Evolutionary conservation across 2,888 invertebrate species (phyloP).

Genomic region (Dasysyrphus albostriatus): DNA sequence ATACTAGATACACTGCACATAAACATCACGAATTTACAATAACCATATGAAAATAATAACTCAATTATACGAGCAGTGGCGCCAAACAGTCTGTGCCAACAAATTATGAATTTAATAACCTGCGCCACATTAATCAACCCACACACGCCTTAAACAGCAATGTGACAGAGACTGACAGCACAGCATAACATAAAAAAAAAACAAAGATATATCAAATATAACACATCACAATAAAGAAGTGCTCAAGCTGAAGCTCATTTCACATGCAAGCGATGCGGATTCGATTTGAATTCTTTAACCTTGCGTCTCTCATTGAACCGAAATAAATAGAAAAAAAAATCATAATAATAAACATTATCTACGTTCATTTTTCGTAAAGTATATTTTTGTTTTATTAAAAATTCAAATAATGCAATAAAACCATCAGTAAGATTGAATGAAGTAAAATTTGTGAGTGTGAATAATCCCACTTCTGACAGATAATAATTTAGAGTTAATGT

Average conservation of each 20-base stretch:
- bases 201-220: not conserved
- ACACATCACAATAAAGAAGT: constrained; percentile 11
- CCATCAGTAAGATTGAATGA: constrained; percentile 48
- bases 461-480: constrained; percentile 52
- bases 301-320: constrained; percentile 9
- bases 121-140: constrained; percentile 34
- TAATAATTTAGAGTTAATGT: constrained; percentile 53
- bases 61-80: constrained; percentile 42
- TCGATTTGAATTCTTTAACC: constrained; percentile 42
- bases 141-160: constrained; percentile 35
- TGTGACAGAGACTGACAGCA: constrained; percentile 31
- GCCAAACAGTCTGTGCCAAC: constrained; percentile 62
- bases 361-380: not conserved
- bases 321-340: constrained; percentile 9
- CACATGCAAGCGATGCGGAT: constrained; percentile 63
- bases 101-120: constrained; percentile 68
- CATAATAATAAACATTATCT: not conserved
- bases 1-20: not conserved
- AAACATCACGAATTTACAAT: constrained; percentile 14
- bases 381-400: constrained; percentile 21
- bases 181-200: constrained; percentile 2
- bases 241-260: constrained; percentile 31
- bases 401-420: constrained; percentile 46
- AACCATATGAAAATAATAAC: constrained; percentile 20
- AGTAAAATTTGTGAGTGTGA: constrained; percentile 18